phyloP scores from a whole-genome alignment of 1,140 invertebrate species.

The Steinernema khuongi region DNA sequence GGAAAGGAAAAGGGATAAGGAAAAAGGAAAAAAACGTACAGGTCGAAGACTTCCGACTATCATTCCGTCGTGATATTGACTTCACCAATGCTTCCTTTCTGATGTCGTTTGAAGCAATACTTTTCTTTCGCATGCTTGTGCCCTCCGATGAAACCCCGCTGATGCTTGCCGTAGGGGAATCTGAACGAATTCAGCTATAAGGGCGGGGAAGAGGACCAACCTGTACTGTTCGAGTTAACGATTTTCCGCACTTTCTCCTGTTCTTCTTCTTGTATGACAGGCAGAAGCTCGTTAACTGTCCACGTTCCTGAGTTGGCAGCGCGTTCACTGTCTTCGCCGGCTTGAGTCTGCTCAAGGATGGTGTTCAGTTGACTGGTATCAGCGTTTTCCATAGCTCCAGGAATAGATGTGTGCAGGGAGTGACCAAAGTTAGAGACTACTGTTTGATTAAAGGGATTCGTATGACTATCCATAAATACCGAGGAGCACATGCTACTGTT shows the following conservation, averaged over 20 bases:
- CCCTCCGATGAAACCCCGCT: not conserved
- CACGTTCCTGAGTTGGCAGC: not conserved
- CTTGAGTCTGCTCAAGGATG: not conserved
- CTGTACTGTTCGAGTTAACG: not conserved
- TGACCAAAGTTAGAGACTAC: not conserved
- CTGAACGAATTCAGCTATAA: not conserved
- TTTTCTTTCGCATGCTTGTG: not conserved
- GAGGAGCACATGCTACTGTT: conserved; percentile 7
- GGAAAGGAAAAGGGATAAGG: not conserved
- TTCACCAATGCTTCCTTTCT: not conserved
- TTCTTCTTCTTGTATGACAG: not conserved
- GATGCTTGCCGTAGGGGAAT: not conserved
- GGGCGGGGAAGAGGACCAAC: not conserved
- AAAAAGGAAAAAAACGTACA: not conserved
- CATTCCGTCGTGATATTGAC: not conserved
- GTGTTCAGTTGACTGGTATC: not conserved
- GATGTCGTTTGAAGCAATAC: not conserved
- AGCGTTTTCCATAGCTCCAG: not conserved
- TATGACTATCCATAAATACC: not conserved
- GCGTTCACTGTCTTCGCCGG: not conserved
- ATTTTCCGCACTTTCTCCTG: not conserved
- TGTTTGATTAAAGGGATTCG: not conserved
- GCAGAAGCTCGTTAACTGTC: conserved; percentile 1
- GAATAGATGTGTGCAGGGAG: not conserved
- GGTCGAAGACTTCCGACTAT: not conserved